Percentiles rank a stretch among this genome's conserved stretches.
These are phyloP conservation scores for Alviniconcha marisindica DNA, from an alignment of 1,140 invertebrate genomes.

Conservation along the genomic window DNA sequence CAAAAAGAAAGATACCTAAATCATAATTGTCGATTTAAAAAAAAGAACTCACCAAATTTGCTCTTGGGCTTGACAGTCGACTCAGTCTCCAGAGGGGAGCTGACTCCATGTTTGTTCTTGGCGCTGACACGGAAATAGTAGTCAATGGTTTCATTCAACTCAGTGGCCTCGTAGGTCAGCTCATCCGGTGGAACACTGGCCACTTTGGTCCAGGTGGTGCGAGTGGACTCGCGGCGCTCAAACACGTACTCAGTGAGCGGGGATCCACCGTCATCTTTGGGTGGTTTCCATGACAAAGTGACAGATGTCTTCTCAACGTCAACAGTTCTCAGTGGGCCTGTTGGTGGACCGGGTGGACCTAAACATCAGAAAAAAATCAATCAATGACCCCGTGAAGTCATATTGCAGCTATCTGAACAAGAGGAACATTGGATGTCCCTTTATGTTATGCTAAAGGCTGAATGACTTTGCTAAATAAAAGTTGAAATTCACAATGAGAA, in stretches of 20 bases:
- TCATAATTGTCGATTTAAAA: no score
- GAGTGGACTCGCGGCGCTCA: constrained; percentile 79
- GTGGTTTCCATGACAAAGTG: constrained; percentile 94
- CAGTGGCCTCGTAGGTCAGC: constrained; percentile 87
- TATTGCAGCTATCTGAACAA: no score
- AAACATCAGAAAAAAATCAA: constrained; percentile 61
- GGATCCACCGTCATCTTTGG: constrained; percentile 94
- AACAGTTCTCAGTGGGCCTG: constrained; percentile 88
- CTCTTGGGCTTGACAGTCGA: constrained; percentile 86
- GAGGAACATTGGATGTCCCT: no score
- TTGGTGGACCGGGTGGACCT: constrained; percentile 92
- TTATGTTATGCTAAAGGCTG: no score
- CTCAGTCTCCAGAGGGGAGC: constrained; percentile 85
- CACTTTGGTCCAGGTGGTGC: constrained; percentile 92
- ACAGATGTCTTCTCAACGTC: constrained; percentile 78
- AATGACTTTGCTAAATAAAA: no score
- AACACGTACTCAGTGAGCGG: constrained; percentile 67
- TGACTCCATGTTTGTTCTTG: constrained; percentile 97
- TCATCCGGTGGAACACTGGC: constrained; percentile 49
- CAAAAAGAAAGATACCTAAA: no score
- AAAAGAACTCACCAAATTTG: constrained; percentile 78
- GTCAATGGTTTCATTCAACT: constrained; percentile 91
- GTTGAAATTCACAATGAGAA: no score
- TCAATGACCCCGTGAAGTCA: neutral
- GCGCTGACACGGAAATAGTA: constrained; percentile 97